Percentiles rank a stretch among this genome's conserved stretches.
These are phyloP conservation scores for Fistularia commersonii DNA, from an alignment of 2,797 vertebrate genomes.

Conservation along the genomic window DNA sequence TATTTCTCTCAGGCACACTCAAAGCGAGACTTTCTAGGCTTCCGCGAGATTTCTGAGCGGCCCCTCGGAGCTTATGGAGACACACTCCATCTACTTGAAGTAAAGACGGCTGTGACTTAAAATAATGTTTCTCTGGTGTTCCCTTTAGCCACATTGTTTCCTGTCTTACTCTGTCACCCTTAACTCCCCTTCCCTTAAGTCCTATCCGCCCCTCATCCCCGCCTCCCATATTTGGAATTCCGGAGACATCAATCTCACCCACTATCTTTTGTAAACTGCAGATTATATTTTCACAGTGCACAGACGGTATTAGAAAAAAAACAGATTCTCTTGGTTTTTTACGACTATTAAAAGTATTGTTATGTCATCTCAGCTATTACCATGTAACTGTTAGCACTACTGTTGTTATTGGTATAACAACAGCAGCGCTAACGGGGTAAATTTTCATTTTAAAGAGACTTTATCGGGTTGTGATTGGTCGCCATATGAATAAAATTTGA, in stretches of 20 bases:
- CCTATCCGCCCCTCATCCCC: constrained; percentile 17
- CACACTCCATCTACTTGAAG: constrained; percentile 38
- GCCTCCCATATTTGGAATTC: background rate
- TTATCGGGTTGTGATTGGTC: too few species aligned
- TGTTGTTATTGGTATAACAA: too few species aligned
- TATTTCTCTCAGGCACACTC: constrained; percentile 51
- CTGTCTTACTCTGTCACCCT: background rate
- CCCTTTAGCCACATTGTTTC: constrained; percentile 22
- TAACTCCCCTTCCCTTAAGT: constrained; percentile 13
- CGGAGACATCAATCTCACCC: background rate
- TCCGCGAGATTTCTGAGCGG: constrained; percentile 42
- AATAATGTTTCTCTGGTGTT: constrained; percentile 36
- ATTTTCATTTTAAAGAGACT: too few species aligned
- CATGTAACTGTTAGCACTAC: too few species aligned
- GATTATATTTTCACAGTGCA: constrained; percentile 5
- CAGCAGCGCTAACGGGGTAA: too few species aligned
- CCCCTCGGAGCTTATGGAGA: constrained; percentile 51
- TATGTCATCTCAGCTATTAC: too few species aligned
- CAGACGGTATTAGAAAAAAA: too few species aligned
- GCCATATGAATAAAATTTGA: too few species aligned
- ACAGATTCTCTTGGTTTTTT: too few species aligned
- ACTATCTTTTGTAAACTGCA: constrained; percentile 7
- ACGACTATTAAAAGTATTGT: too few species aligned
- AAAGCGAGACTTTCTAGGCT: constrained; percentile 60
- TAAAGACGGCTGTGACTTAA: constrained; percentile 41